phyloP scores from a whole-genome alignment of 2,797 vertebrate species.

The Pseudochirops corinnae region DNA sequence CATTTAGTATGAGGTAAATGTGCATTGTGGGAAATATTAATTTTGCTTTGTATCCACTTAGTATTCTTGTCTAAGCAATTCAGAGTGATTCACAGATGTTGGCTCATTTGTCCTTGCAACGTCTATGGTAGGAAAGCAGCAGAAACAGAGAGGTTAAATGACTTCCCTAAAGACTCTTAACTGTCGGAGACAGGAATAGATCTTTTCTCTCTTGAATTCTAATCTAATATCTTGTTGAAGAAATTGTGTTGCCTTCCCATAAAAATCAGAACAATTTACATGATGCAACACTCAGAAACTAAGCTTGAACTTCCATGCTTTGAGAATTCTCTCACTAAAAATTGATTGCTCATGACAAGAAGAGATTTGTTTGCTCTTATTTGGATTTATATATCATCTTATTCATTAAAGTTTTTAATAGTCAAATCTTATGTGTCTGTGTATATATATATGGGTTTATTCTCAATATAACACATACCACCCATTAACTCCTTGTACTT shows the following conservation, averaged over 20 bases:
- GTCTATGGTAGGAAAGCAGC: neutral
- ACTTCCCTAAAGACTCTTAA: neutral
- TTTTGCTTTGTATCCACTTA: constrained; percentile 23
- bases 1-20: neutral
- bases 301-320: neutral
- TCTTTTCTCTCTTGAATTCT: neutral
- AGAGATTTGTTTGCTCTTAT: neutral
- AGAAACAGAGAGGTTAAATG: neutral
- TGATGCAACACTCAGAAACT: neutral
- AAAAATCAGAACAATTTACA: neutral
- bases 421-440: neutral
- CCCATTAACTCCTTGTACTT: constrained; percentile 21
- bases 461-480: neutral
- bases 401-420: neutral
- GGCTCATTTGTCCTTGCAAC: neutral
- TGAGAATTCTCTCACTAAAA: neutral
- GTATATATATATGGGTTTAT: constrained; percentile 16
- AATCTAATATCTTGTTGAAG: neutral
- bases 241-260: neutral
- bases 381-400: neutral
- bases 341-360: neutral
- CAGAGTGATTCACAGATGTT: neutral
- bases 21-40: neutral
- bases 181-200: neutral
- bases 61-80: neutral